phyloP scores from a whole-genome alignment of 2,888 invertebrate species.

The Aromia moschata region DNA sequence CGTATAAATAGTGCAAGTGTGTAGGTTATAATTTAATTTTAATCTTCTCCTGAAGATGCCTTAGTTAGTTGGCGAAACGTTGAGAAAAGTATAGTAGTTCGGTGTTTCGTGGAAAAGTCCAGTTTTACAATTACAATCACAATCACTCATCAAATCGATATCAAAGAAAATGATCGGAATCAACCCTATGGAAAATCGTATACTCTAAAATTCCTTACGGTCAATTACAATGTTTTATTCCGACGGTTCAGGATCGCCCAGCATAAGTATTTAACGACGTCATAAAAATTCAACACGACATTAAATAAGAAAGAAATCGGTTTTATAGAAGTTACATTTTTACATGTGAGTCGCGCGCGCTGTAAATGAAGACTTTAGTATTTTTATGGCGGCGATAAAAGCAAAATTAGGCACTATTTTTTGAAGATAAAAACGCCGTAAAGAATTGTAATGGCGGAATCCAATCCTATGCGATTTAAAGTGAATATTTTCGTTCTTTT shows the following conservation, averaged over 20 bases:
- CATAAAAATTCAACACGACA: slow-evolving; percentile 10
- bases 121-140: no score
- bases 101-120: no score
- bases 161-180: not conserved
- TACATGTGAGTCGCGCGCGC: not conserved
- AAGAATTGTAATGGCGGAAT: not conserved
- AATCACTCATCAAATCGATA: not conserved
- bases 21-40: no score
- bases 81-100: no score
- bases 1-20: no score
- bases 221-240: not conserved
- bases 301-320: slow-evolving; percentile 13
- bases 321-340: not conserved
- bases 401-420: not conserved
- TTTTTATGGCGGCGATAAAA: not conserved
- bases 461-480: not conserved
- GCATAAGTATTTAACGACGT: slow-evolving; percentile 7
- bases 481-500: not conserved
- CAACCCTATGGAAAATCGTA: no score
- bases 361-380: not conserved
- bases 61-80: no score
- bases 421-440: not conserved
- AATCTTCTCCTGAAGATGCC: no score
- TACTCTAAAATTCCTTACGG: no score
- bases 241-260: not conserved